Base-by-base conservation (phyloP, 1,140 invertebrate species). In the Dendrolimus punctatus region DNA sequence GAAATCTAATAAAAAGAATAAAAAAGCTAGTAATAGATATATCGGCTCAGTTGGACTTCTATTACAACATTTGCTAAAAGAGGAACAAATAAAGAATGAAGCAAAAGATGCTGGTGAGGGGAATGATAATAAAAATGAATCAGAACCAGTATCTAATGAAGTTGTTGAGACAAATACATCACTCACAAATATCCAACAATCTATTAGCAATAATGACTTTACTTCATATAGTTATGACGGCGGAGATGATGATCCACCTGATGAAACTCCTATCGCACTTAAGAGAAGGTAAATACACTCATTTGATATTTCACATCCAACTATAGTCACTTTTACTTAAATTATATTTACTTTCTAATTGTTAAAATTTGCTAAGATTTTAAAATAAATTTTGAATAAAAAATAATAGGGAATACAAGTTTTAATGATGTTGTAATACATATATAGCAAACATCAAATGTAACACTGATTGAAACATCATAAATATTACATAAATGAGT, bases 281-380 rank as follows among this genome's bases (percentile, higher is more conserved):
- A 90, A 90, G 76, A 79, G 88, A 73, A 89, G 89, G 90, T 90
- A 77, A 55, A 10, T 50, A n/a, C 23, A 23, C 23, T 23, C 3
- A 23, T 23, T 23, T 23, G 23, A 23, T 23, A 23, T 3, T 23
- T 23, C 23, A 23, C 23, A 23, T 23, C 23, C 23, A 23, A 23
- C 23, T 23, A 23, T 23, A 23, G 23, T 23, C 23, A 23, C 23
- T 23, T 2, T 23, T 23, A 23, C 1, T 23, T 23, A 23, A 23
- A 23, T 23, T 23, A 23, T 23, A 23, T 23, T 23, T 23, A 23
- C 23, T 23, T 23, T 1, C 23, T 23, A 23, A 23, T 23, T 23
- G 1, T 23, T 23, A 23, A 23, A n/a, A n/a, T n/a, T n/a, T n/a
- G n/a, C n/a, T n/a, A n/a, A n/a, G n/a, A n/a, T n/a, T n/a, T n/a